These are phyloP conservation scores for Drosophila ohnishii DNA, from an alignment of 1,140 invertebrate species.

Conservation along the genomic window DNA sequence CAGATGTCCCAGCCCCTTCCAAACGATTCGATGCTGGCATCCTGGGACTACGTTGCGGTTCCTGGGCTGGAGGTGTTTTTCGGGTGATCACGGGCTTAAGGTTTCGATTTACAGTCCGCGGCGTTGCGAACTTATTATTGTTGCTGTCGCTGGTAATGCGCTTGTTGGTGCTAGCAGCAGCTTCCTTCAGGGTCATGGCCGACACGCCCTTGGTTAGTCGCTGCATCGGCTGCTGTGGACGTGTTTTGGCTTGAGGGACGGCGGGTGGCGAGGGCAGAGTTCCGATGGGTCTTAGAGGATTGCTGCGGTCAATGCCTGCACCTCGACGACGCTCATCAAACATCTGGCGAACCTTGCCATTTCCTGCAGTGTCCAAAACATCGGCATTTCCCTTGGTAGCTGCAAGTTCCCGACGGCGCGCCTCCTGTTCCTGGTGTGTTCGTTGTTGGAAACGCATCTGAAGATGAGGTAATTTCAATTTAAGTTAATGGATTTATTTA, in stretches of 20 bases:
- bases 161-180: constrained; percentile 8
- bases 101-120: constrained; percentile 34
- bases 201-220: constrained; percentile 53
- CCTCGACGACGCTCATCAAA: constrained; percentile 90
- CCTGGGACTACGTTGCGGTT: constrained; percentile 18
- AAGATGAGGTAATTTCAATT: not conserved
- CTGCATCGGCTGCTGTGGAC: constrained; percentile 13
- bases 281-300: constrained; percentile 89
- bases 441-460: constrained; percentile 82
- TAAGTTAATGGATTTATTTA: not conserved
- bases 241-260: constrained; percentile 13
- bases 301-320: constrained; percentile 90
- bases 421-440: constrained; percentile 69
- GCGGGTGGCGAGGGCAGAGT: constrained; percentile 46
- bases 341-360: constrained; percentile 88
- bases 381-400: constrained; percentile 9
- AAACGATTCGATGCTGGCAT: not conserved
- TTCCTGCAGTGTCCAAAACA: constrained; percentile 31
- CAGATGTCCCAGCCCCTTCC: not conserved
- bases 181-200: constrained; percentile 46
- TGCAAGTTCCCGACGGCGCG: constrained; percentile 58
- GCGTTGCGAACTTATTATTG: constrained; percentile 54
- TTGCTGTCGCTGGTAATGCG: constrained; percentile 50
- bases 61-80: constrained; percentile 50
- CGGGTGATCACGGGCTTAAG: constrained; percentile 58